These are phyloP conservation scores for Chironomus tentans DNA, from an alignment of 2,888 invertebrate species.

Conservation along the genomic window DNA sequence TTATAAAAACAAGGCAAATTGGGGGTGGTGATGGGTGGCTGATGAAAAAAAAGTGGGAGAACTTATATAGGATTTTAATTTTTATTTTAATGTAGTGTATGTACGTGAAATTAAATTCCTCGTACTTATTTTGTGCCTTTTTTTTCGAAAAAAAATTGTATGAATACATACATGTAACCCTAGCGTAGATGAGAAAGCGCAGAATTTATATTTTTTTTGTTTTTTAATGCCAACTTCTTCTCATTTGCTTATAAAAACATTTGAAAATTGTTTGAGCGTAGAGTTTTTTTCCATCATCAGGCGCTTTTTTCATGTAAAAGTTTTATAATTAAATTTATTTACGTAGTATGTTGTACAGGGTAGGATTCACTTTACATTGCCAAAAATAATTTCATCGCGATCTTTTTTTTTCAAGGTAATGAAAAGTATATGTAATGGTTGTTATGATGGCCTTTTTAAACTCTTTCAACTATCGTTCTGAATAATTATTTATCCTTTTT, in stretches of 20 bases:
- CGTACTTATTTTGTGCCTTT: not conserved
- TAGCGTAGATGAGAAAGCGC: not conserved
- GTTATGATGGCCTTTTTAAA: not conserved
- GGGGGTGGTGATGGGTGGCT: not conserved
- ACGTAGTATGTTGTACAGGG: constrained; percentile 3
- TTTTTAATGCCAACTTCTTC: not conserved
- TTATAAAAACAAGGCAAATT: too few species aligned
- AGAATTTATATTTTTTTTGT: not conserved
- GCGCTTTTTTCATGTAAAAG: constrained; percentile 7
- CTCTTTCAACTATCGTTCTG: not conserved
- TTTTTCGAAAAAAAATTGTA: not conserved
- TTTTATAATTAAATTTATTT: constrained; percentile 25
- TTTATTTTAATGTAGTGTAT: constrained; percentile 26
- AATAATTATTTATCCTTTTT: not conserved
- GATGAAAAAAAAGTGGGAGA: not conserved
- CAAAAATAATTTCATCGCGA: not conserved
- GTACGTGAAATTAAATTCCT: constrained; percentile 20
- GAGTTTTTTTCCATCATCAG: not conserved
- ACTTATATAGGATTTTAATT: constrained; percentile 23
- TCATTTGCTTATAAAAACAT: constrained; percentile 19
- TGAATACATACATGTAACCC: not conserved
- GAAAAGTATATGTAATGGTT: not conserved
- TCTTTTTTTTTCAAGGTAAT: not conserved
- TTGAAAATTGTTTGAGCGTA: constrained; percentile 23
- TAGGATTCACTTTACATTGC: not conserved